phyloP scores from a whole-genome alignment of 2,888 invertebrate genomes.

The Netelia inedita region DNA sequence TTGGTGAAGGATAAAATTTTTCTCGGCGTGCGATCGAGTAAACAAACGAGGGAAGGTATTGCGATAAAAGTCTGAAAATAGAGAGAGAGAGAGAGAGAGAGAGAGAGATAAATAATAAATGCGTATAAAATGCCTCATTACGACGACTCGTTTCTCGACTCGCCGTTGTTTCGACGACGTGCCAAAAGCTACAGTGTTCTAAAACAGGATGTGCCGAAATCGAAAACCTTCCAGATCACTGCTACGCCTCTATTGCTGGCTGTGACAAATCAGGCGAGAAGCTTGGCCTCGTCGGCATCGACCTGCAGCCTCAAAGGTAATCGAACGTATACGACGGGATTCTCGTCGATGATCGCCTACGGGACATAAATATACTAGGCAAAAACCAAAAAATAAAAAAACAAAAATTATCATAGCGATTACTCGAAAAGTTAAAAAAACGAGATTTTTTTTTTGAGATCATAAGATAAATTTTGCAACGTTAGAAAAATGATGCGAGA shows the following conservation, averaged over 20 bases:
- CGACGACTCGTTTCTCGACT: constrained; percentile 83
- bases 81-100: background rate
- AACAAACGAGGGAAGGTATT: constrained; percentile 6
- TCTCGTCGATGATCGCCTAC: constrained; percentile 8
- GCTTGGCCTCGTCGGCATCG: constrained; percentile 81
- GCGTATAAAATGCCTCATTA: constrained; percentile 81
- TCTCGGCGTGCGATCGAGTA: background rate
- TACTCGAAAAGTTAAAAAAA: background rate
- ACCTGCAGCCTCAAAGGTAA: constrained; percentile 82
- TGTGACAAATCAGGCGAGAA: constrained; percentile 81
- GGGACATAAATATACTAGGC: constrained; percentile 3
- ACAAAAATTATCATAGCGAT: background rate
- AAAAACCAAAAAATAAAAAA: constrained; percentile 7
- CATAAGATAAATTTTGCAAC: background rate
- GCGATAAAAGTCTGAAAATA: background rate
- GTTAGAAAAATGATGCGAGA: background rate
- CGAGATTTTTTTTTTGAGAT: background rate
- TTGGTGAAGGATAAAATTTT: background rate
- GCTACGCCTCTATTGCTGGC: constrained; percentile 82
- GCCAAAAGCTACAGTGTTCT: constrained; percentile 83
- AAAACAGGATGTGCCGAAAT: constrained; percentile 80
- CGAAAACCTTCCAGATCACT: constrained; percentile 80
- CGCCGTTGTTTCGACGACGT: constrained; percentile 82
- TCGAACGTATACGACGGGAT: constrained; percentile 50
- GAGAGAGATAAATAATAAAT: constrained; percentile 52